These are phyloP conservation scores for Schizotus pectinicornis DNA, from an alignment of 2,888 invertebrate species.

Conservation along the genomic window DNA sequence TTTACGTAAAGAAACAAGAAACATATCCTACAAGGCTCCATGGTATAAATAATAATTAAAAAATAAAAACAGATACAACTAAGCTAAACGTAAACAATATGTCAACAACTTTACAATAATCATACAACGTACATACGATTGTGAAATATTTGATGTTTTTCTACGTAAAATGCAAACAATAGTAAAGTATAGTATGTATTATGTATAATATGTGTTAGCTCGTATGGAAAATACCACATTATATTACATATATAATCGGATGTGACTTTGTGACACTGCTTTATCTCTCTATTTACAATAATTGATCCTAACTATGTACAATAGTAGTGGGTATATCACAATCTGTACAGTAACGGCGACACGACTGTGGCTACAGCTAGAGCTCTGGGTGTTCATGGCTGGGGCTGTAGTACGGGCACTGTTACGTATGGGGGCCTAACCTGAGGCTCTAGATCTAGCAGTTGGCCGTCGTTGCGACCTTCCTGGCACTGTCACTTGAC, in stretches of 20 bases:
- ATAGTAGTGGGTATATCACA: constrained; percentile 51
- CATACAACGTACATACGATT: constrained; percentile 52
- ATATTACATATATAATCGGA: constrained; percentile 35
- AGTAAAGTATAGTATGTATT: constrained; percentile 48
- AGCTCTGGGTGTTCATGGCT: constrained; percentile 27
- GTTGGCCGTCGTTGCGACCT: constrained; percentile 50
- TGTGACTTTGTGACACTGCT: constrained; percentile 37
- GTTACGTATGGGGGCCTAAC: constrained; percentile 32
- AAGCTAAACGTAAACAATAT: constrained; percentile 57
- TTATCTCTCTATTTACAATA: constrained; percentile 51
- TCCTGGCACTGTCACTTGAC: constrained; percentile 59
- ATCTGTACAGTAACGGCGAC: constrained; percentile 52
- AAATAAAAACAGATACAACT: constrained; percentile 54
- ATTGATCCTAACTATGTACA: constrained; percentile 53
- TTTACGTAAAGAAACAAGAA: constrained; percentile 57
- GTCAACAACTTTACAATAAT: constrained; percentile 57
- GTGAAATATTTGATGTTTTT: constrained; percentile 50
- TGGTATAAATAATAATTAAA: constrained; percentile 49
- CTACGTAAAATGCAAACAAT: constrained; percentile 57
- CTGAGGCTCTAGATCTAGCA: constrained; percentile 34
- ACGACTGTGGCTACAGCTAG: constrained; percentile 32
- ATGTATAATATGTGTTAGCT: constrained; percentile 48
- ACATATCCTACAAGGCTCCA: constrained; percentile 53
- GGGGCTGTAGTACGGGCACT: constrained; percentile 39
- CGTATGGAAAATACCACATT: constrained; percentile 55